Conservation (phyloP, 2,797 vertebrate genomes). For the Netta rufina region DNA sequence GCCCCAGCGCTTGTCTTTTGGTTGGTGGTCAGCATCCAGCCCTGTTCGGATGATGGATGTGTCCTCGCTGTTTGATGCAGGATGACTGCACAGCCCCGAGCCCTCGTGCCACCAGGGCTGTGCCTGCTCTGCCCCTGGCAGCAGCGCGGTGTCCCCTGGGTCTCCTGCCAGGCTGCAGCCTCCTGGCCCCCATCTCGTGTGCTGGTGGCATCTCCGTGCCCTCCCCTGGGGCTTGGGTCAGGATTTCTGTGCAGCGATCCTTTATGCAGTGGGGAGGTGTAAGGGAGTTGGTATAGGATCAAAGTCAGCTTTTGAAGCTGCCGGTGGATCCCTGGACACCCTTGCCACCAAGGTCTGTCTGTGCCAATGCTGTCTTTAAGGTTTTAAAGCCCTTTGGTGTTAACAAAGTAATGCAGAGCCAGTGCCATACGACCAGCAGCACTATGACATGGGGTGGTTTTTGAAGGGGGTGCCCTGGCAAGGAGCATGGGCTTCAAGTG, state of each 20-base stretch:
- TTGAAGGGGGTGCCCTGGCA: not conserved
- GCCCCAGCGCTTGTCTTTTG: not conserved
- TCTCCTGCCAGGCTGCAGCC: not conserved
- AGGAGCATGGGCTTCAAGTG: too few relatives aligned
- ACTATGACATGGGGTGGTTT: accelerated
- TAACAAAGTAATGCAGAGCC: too few relatives aligned
- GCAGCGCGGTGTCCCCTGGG: accelerated
- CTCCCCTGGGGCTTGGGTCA: not conserved
- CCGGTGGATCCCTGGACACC: not conserved
- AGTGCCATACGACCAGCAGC: not conserved
- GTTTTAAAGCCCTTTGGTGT: not conserved
- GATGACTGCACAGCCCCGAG: accelerated
- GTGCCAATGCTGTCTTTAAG: not conserved
- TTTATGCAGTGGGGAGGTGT: accelerated
- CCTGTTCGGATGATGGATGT: accelerated
- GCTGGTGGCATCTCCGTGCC: not conserved
- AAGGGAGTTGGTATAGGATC: not conserved
- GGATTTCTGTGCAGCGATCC: not conserved
- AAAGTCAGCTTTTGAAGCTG: accelerated
- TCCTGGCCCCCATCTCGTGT: accelerated
- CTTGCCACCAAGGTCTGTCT: accelerated
- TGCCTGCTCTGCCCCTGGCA: accelerated
- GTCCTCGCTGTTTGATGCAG: not conserved
- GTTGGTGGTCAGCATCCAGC: not conserved
- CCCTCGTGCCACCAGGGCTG: accelerated